Evolutionary conservation across 2,888 invertebrate genomes (phyloP), one percentile per base, ranked within the genome.

Genomic region (Sericinus montela): DNA sequence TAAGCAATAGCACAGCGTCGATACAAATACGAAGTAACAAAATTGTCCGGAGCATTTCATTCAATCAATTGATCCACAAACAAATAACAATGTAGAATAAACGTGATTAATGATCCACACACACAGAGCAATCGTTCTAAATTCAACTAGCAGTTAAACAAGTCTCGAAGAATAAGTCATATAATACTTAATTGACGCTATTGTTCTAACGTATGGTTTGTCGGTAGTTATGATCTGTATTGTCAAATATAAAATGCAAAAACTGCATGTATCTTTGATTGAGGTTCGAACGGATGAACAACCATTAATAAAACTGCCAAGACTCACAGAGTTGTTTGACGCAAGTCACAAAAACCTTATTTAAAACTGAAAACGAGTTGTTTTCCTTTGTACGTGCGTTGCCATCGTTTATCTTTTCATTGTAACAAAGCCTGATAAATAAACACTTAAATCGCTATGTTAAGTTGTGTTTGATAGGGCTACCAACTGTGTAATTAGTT

Each of bases 401-500:
- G 56, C 48, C 46, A 53, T 60, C 57, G 62, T 72, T 65, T 69
- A 74, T 72, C 63, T 63, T 58, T 61, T 63, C 59, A 56, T 62
- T 57, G 54, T 65, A 68, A 67, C 65, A 63, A 66, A 64, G 55
- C 59, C 62, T 64, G 64, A 72, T 73, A 77, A 80, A 75, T 75
- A 80, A 78, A 74, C 67, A 65, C 48, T 56, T 51, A 35, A 48
- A 50, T 51, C 52, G 56, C 59, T 60, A 63, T 62, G 70, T 67
- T 63, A 65, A 60, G 60, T 62, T 53, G 43, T 35, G 59, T 59
- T 63, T 62, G 54, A 63, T 67, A 70, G 69, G 68, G 66, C 63
- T 66, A 68, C 66, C 65, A 71, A 65, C 67, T 63, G 61, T 72
- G 84, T 84, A 83, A 80, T 80, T 14, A 34, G 32, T 34, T 19